These are phyloP conservation scores for Elmis aenea DNA, from an alignment of 2,888 invertebrate genomes.

Conservation along the genomic window DNA sequence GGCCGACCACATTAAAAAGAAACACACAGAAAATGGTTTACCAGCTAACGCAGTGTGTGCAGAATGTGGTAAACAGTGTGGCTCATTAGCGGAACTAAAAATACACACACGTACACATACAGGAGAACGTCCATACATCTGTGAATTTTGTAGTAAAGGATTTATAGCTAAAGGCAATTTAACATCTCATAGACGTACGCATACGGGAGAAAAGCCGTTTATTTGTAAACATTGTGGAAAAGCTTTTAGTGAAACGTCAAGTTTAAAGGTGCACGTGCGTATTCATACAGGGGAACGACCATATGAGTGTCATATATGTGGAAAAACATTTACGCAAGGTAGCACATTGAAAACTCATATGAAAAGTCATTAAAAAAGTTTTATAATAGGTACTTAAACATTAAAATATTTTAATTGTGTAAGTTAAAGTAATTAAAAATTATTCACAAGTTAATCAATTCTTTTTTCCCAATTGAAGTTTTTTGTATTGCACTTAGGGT, in stretches of 20 bases:
- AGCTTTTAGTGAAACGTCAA: conserved; percentile 24
- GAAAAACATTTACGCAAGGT: conserved; percentile 21
- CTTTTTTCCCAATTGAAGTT: too few species aligned
- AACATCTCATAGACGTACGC: conserved; percentile 25
- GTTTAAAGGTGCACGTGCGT: conserved; percentile 24
- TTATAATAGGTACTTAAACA: too few species aligned
- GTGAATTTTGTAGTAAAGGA: conserved; percentile 26
- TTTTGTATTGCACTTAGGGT: too few species aligned
- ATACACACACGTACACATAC: conserved; percentile 26
- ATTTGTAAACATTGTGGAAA: conserved; percentile 25
- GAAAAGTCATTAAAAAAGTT: conserved; percentile 19
- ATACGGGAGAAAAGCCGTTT: conserved; percentile 24
- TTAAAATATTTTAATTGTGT: too few species aligned
- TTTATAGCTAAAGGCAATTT: conserved; percentile 27
- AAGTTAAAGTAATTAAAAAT: too few species aligned
- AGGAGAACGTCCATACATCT: conserved; percentile 24
- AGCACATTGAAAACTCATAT: conserved; percentile 22
- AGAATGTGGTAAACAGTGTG: conserved; percentile 25
- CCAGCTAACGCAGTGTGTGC: conserved; percentile 21
- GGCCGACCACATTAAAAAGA: conserved; percentile 25
- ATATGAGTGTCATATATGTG: conserved; percentile 22
- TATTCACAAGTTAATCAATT: too few species aligned
- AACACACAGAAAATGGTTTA: conserved; percentile 19
- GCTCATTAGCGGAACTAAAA: conserved; percentile 24
- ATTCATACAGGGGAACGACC: conserved; percentile 27